Conservation (phyloP, 2,888 invertebrate genomes). For the Phengaris alcon region DNA sequence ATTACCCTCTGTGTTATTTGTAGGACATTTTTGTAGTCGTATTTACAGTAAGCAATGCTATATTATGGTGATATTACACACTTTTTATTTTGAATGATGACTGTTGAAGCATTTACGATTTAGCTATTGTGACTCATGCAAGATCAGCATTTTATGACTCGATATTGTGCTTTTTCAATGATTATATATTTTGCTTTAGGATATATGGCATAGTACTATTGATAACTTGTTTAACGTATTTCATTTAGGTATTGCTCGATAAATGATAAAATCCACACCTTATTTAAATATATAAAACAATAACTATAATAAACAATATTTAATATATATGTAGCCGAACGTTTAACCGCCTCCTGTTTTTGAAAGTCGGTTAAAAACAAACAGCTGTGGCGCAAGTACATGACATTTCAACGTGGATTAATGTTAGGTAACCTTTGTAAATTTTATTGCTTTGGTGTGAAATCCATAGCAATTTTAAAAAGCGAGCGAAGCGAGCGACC, state of each 20-base stretch:
- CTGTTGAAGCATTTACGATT: slow-evolving; percentile 9
- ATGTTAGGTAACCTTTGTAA: too few species aligned
- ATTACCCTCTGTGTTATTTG: slow-evolving; percentile 14
- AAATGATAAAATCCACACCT: slow-evolving; percentile 6
- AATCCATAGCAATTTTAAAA: not conserved
- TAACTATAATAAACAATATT: not conserved
- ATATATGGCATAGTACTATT: slow-evolving; percentile 2
- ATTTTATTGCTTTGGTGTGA: not conserved
- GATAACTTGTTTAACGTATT: not conserved
- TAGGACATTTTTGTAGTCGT: slow-evolving; percentile 22
- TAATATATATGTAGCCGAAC: too few species aligned
- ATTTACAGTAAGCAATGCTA: slow-evolving; percentile 5
- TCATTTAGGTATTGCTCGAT: slow-evolving; percentile 9
- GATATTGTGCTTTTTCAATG: slow-evolving; percentile 5
- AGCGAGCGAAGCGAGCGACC: too few species aligned
- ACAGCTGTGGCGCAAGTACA: not conserved
- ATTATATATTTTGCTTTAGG: slow-evolving; percentile 10
- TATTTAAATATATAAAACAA: slow-evolving; percentile 7
- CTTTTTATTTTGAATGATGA: not conserved
- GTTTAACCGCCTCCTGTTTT: too few species aligned
- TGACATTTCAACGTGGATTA: not conserved
- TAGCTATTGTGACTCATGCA: slow-evolving; percentile 13
- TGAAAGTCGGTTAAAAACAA: not conserved
- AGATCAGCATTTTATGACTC: slow-evolving; percentile 9
- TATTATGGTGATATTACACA: not conserved